Evolutionary conservation across 2,797 vertebrate species (phyloP).

Genomic region (Dromococcyx pavoninus): DNA sequence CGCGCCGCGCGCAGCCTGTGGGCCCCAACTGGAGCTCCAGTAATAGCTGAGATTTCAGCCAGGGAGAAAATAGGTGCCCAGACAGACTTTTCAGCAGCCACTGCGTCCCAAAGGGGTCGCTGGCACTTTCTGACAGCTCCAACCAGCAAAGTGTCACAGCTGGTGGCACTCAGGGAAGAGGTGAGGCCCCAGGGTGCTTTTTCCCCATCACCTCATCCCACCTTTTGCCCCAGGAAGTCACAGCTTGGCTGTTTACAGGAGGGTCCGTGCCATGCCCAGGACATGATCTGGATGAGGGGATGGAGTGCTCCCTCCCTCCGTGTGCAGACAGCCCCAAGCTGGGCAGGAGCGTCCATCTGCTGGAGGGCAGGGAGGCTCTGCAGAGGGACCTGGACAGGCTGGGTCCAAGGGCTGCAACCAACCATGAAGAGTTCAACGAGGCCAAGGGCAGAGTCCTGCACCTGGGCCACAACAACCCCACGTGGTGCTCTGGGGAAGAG

Average conservation of each 20-base stretch:
- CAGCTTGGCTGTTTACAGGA: neutral
- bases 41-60: neutral
- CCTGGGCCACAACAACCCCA: no score
- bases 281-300: no score
- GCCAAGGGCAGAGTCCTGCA: no score
- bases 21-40: neutral
- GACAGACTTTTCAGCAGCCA: neutral
- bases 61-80: neutral
- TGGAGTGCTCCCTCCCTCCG: no score
- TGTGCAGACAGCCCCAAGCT: no score
- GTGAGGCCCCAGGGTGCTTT: no score
- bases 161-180: neutral
- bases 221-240: fast-evolving
- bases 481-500: no score
- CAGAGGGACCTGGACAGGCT: no score
- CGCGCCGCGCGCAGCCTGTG: neutral
- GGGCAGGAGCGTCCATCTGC: no score
- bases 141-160: neutral
- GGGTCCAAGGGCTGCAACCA: no score
- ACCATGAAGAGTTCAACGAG: no score
- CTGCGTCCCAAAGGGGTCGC: neutral
- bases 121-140: neutral
- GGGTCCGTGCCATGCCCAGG: neutral
- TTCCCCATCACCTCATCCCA: neutral
- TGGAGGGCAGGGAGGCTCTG: no score